These are phyloP conservation scores for Nymphicus hollandicus DNA, from an alignment of 2,113 vertebrate species.

Conservation along the genomic window DNA sequence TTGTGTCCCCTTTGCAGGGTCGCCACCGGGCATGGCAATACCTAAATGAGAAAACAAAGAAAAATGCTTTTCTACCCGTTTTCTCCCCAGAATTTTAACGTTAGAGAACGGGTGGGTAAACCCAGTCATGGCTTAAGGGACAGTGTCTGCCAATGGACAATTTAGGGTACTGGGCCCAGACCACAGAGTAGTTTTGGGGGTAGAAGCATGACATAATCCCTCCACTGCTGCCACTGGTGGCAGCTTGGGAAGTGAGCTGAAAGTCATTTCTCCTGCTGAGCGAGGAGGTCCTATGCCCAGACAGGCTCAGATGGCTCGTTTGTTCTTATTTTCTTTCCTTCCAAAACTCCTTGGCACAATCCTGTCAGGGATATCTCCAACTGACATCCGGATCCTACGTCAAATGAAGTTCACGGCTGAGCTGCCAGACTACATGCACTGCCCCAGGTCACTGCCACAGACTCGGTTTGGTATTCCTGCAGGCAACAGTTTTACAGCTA, in stretches of 20 bases:
- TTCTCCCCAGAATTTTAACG: not conserved
- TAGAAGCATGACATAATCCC: not conserved
- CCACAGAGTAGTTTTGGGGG: not conserved
- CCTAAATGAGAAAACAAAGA: not conserved
- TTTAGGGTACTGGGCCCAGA: not conserved
- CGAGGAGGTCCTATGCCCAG: not conserved
- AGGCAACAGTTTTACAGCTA: not conserved
- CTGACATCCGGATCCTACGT: not conserved
- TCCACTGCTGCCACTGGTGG: not conserved
- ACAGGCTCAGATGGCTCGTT: not conserved
- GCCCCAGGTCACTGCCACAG: not conserved
- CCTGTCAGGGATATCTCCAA: not conserved
- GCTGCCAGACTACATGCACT: not conserved
- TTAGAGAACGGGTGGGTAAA: not conserved
- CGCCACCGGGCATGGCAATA: not conserved
- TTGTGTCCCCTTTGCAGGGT: accelerated
- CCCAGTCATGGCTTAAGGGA: not conserved
- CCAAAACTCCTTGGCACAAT: not conserved
- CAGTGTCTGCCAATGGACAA: not conserved
- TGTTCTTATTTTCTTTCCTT: not conserved
- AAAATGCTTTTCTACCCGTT: not conserved
- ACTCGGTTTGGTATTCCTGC: not conserved
- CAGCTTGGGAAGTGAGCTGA: not conserved
- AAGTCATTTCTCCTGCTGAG: not conserved
- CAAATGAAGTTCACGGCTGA: not conserved